phyloP scores from a whole-genome alignment of 2,797 vertebrate species.

The Thalassophryne amazonica region DNA sequence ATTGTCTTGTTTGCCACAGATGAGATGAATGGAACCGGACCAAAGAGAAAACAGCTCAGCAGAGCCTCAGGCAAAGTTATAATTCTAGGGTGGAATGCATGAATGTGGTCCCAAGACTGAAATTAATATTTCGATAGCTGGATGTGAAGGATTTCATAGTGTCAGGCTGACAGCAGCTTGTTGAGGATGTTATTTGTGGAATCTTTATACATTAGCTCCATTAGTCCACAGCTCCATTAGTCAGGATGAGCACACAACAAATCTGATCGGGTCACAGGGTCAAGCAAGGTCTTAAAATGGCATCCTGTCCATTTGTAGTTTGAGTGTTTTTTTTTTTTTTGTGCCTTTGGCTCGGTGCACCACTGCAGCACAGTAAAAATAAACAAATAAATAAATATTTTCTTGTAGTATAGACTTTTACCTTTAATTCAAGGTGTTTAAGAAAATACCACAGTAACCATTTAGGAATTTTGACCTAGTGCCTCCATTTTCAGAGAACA shows the following conservation, averaged over 20 bases:
- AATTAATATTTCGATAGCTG: slow-evolving; percentile 54
- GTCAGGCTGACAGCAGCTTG: slow-evolving; percentile 46
- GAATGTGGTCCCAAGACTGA: slow-evolving; percentile 42
- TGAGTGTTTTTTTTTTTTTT: no score
- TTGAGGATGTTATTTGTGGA: slow-evolving; percentile 38
- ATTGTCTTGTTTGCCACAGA: slow-evolving; percentile 44
- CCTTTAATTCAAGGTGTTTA: no score
- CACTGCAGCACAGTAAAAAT: no score
- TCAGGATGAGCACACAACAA: slow-evolving; percentile 54
- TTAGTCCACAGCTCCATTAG: slow-evolving; percentile 62
- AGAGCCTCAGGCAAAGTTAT: slow-evolving; percentile 30
- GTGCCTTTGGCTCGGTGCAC: no score
- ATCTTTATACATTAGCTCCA: slow-evolving; percentile 54
- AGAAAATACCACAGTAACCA: no score
- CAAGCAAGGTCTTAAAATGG: slow-evolving; percentile 31
- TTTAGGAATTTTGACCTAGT: no score
- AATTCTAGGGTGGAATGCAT: slow-evolving; percentile 43
- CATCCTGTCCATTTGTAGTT: slow-evolving; percentile 55
- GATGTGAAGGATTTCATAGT: slow-evolving; percentile 47
- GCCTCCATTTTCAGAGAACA: no score
- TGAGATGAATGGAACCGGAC: slow-evolving; percentile 40
- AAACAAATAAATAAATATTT: no score
- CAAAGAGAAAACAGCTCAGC: slow-evolving; percentile 54
- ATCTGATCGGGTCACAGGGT: slow-evolving; percentile 42
- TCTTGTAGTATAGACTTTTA: no score